These are phyloP conservation scores for Pardosa pseudoannulata DNA, from an alignment of 2,888 invertebrate species.

Conservation along the genomic window DNA sequence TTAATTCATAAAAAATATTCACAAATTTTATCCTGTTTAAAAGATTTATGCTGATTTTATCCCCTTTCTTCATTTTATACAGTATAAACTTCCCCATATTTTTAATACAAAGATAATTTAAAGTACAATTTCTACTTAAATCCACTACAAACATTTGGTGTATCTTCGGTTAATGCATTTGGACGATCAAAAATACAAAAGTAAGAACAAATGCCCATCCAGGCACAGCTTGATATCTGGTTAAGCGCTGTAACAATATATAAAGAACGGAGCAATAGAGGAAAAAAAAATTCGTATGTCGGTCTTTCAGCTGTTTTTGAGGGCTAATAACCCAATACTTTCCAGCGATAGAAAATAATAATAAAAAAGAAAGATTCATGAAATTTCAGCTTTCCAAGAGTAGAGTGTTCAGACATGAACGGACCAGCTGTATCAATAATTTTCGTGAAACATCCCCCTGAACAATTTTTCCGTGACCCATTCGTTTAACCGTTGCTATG, in stretches of 20 bases:
- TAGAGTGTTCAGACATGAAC: neutral
- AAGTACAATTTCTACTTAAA: too few species aligned
- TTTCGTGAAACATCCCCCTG: neutral
- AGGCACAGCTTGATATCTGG: neutral
- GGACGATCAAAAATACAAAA: too few species aligned
- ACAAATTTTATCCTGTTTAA: too few species aligned
- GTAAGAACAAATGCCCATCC: neutral
- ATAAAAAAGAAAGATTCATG: neutral
- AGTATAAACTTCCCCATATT: too few species aligned
- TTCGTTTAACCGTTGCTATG: slow-evolving; percentile 28
- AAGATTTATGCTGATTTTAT: too few species aligned
- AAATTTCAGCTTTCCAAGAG: neutral
- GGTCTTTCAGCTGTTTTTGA: neutral
- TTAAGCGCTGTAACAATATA: neutral
- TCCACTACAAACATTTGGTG: too few species aligned
- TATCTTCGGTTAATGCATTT: too few species aligned
- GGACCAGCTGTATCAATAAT: slow-evolving; percentile 29
- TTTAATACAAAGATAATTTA: too few species aligned
- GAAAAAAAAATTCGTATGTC: neutral
- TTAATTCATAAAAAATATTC: too few species aligned
- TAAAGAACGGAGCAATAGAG: neutral
- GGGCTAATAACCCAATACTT: neutral
- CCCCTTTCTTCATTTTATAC: too few species aligned
- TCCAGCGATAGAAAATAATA: neutral
- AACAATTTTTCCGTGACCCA: slow-evolving; percentile 25